These are phyloP conservation scores for Brachynemurus nebulosus DNA, from an alignment of 2,888 invertebrate species.

Conservation along the genomic window DNA sequence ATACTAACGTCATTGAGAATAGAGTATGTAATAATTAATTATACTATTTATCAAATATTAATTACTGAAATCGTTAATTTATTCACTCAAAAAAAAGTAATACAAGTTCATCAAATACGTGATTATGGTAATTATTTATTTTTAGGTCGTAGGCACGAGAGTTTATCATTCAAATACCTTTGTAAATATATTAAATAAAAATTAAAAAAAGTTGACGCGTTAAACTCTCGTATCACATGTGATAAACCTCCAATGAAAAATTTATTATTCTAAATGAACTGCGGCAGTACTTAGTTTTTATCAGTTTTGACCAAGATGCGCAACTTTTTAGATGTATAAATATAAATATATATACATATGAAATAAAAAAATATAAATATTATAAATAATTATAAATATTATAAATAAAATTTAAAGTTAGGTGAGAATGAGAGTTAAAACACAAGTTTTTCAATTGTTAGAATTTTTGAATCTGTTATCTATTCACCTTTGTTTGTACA, in stretches of 20 bases:
- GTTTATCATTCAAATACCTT: too few species aligned
- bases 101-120: neutral
- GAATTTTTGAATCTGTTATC: too few species aligned
- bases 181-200: neutral
- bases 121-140: neutral
- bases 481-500: too few species aligned
- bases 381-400: neutral
- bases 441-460: too few species aligned
- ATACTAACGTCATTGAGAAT: too few species aligned
- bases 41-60: too few species aligned
- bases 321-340: too few species aligned
- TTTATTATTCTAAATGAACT: neutral
- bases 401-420: neutral
- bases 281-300: conserved; percentile 1
- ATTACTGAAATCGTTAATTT: too few species aligned
- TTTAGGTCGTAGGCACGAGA: too few species aligned
- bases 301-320: neutral
- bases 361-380: neutral
- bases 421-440: too few species aligned
- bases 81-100: conserved; percentile 1
- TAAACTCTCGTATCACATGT: neutral
- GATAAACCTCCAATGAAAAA: neutral
- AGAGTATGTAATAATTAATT: too few species aligned
- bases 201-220: neutral
- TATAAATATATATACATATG: neutral